phyloP scores from a whole-genome alignment of 2,797 vertebrate genomes.

The Ispidina lecontei region DNA sequence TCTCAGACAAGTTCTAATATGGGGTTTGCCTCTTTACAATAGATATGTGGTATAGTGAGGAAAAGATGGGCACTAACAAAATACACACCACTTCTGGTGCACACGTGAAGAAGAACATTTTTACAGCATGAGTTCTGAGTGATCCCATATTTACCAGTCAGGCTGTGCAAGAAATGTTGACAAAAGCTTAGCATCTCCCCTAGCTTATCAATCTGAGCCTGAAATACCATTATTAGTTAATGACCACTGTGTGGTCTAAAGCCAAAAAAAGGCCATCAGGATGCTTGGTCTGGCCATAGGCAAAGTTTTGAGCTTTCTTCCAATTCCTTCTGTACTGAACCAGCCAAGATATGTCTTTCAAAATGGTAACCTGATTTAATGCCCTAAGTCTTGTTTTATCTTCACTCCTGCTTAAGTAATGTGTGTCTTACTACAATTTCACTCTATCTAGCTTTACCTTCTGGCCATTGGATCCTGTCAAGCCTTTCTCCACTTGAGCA shows the following conservation, averaged over 20 bases:
- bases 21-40: not conserved
- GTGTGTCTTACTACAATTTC: not conserved
- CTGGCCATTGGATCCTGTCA: not conserved
- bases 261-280: not conserved
- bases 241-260: not conserved
- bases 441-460: not conserved
- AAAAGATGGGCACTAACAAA: not conserved
- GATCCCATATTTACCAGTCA: not conserved
- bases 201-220: not conserved
- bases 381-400: not conserved
- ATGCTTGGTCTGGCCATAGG: not conserved
- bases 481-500: not conserved
- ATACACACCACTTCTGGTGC: fast-evolving
- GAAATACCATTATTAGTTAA: not conserved
- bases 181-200: not conserved
- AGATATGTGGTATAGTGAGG: not conserved
- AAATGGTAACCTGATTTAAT: not conserved
- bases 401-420: not conserved
- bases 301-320: not conserved
- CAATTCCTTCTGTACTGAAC: not conserved
- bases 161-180: not conserved
- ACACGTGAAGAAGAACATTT: not conserved
- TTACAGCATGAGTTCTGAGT: not conserved
- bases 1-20: not conserved
- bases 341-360: not conserved